These are phyloP conservation scores for Eledona agricola DNA, from an alignment of 2,888 invertebrate genomes.

Conservation along the genomic window DNA sequence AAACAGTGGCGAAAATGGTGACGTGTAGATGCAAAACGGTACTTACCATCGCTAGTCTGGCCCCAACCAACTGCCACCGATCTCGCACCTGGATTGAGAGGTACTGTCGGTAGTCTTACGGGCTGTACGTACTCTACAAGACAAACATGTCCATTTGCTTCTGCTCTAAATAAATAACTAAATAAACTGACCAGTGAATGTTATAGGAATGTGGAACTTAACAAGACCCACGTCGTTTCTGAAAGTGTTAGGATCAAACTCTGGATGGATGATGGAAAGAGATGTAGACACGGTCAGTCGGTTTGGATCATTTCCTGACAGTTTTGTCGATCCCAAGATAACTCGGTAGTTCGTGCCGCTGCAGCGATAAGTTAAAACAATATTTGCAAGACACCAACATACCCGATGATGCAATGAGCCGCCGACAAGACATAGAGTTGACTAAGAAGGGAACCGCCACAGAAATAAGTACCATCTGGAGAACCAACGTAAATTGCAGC, in stretches of 20 bases:
- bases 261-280: conserved; percentile 4
- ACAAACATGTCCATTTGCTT: background rate
- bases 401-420: too few relatives aligned
- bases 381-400: too few relatives aligned
- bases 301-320: conserved; percentile 3
- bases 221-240: conserved; percentile 11
- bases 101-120: too few relatives aligned
- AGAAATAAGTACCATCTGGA: too few relatives aligned
- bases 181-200: background rate
- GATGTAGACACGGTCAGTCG: background rate
- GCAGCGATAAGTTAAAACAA: too few relatives aligned
- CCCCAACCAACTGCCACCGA: conserved; percentile 1
- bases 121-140: conserved; percentile 4
- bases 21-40: conserved; percentile 4
- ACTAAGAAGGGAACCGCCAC: too few relatives aligned
- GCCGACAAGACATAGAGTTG: too few relatives aligned
- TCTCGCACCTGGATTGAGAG: background rate
- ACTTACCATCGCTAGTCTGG: background rate
- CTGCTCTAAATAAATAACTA: background rate
- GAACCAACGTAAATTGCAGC: too few relatives aligned
- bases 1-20: background rate
- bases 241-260: conserved; percentile 6
- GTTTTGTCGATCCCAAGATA: too few relatives aligned
- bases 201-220: background rate
- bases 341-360: too few relatives aligned